Percentiles rank a stretch among this genome's conserved stretches.
These are phyloP conservation scores for Masticophis lateralis DNA, from an alignment of 2,797 vertebrate species.

Conservation along the genomic window DNA sequence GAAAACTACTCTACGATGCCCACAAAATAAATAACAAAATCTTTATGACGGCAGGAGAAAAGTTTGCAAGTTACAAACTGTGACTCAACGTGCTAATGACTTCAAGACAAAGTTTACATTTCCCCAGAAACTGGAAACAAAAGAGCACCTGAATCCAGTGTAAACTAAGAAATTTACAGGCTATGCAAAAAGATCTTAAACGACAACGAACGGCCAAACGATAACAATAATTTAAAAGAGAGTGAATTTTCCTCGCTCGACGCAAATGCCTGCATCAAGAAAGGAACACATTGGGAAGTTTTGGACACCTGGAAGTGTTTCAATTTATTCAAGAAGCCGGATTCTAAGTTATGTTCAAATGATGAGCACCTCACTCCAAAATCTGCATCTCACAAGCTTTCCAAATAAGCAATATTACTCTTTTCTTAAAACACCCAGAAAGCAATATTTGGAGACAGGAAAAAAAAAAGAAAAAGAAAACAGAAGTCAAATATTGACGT, in stretches of 20 bases:
- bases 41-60: conserved; percentile 20
- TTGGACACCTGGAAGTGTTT: neutral
- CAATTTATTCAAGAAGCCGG: neutral
- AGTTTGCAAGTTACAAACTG: conserved; percentile 28
- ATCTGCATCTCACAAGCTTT: neutral
- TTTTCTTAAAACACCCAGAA: neutral
- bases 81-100: neutral
- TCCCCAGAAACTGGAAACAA: conserved; percentile 16
- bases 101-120: conserved; percentile 14
- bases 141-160: neutral
- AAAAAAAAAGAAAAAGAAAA: neutral
- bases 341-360: neutral
- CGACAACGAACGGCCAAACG: neutral
- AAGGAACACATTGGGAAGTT: neutral
- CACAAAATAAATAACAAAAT: conserved; percentile 18
- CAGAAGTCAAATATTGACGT: neutral
- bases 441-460: neutral
- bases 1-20: conserved; percentile 10
- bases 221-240: neutral
- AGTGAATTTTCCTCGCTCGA: neutral
- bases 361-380: neutral
- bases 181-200: neutral
- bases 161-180: conserved; percentile 9
- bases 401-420: neutral
- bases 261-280: neutral